These are phyloP conservation scores for Ditylenchus weischeri DNA, from an alignment of 2,888 invertebrate genomes.

Conservation along the genomic window DNA sequence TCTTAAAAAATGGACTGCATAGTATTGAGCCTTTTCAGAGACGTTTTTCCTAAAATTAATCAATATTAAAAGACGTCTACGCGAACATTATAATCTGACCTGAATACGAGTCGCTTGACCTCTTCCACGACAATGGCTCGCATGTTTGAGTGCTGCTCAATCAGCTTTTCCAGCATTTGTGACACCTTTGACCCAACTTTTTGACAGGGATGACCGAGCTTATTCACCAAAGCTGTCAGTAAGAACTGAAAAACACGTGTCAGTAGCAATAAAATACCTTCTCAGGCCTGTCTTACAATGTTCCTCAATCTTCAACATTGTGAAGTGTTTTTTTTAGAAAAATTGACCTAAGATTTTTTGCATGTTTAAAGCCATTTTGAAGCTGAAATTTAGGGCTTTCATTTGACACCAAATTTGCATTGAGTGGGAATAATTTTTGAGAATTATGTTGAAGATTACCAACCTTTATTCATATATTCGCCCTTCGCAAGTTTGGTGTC, in stretches of 20 bases:
- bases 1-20: constrained; percentile 84
- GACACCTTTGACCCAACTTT: constrained; percentile 84
- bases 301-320: too few species aligned
- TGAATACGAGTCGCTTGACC: constrained; percentile 81
- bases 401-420: too few species aligned
- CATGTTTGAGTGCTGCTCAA: constrained; percentile 85
- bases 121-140: constrained; percentile 80
- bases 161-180: constrained; percentile 77
- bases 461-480: too few species aligned
- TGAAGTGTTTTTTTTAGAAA: too few species aligned
- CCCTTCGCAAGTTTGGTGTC: too few species aligned
- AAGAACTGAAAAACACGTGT: constrained; percentile 61
- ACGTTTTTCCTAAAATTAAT: constrained; percentile 72
- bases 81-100: constrained; percentile 26
- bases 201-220: constrained; percentile 86
- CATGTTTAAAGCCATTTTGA: too few species aligned
- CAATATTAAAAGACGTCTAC: too few species aligned
- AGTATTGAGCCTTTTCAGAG: constrained; percentile 80
- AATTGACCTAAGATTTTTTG: too few species aligned
- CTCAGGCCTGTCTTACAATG: too few species aligned
- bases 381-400: too few species aligned
- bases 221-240: constrained; percentile 80
- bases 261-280: neutral
- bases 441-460: too few species aligned
- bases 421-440: too few species aligned